A percentile compares a stretch with the other conserved stretches of the same genome.
Conservation (phyloP, 2,888 invertebrate species). For the Cotesia congregata region DNA sequence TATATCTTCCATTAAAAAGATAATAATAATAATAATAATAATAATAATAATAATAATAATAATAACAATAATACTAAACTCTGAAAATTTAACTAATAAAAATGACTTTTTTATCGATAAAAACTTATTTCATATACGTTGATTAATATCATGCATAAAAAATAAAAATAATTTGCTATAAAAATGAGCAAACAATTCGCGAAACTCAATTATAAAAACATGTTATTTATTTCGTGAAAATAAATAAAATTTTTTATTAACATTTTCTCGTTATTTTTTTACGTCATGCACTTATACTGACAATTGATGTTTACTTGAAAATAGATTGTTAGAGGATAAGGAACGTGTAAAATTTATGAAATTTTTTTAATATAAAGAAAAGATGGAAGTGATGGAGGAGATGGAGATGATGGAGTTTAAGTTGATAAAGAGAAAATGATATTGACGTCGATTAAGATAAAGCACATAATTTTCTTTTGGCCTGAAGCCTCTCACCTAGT, state of each 20-base stretch:
- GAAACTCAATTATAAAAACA: background rate
- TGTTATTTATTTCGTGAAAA: background rate
- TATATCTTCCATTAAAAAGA: background rate
- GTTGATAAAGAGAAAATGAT: constrained; percentile 21
- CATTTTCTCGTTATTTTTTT: background rate
- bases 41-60: too few relatives aligned
- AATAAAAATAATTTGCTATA: background rate
- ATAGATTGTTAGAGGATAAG: background rate
- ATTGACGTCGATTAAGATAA: constrained; percentile 24
- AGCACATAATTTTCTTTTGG: constrained; percentile 23
- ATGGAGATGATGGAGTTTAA: background rate
- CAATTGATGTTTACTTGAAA: background rate
- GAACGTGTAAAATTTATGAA: background rate
- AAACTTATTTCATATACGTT: background rate
- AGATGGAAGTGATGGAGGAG: background rate
- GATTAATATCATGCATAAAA: background rate
- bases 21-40: too few relatives aligned
- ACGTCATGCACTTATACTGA: too few relatives aligned
- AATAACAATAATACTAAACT: too few relatives aligned
- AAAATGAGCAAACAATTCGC: background rate
- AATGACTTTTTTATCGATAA: too few relatives aligned
- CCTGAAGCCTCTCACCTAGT: background rate
- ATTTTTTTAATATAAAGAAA: background rate
- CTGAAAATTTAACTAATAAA: too few relatives aligned
- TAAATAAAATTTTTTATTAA: background rate